Base-by-base conservation (phyloP, 2,113 vertebrate species). In the Tor tambroides region DNA sequence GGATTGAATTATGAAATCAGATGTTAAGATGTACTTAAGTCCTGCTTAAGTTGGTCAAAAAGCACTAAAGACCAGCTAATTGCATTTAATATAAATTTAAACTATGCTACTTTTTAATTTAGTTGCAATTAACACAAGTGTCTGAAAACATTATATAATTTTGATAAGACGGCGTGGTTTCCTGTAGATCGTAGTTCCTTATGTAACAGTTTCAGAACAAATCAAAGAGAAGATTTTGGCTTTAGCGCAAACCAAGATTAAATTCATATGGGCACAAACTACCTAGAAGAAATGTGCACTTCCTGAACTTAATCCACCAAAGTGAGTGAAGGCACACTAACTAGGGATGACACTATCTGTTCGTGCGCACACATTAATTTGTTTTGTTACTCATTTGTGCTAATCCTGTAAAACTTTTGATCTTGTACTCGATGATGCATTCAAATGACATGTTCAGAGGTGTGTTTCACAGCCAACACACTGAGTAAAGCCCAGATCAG, bases 401-500 rank as follows among this genome's bases (percentile, higher is more conserved):
- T 83, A 83, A 83, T 83, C 81, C 65, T 35, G 43, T 56, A 72
- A 46, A 83, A 82, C 81, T 72, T 72, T 83, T 83, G 46, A 72
- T 83, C 81, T 83, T 54, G 81, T n/a, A 8, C 63, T 38, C 46
- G 61, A 71, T 83, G 74, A 43, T 67, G 54, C 35, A 46, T 69
- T 82, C 41, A 81, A n/a, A 41, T 51, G 30, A 65, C 41, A 82
- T 35, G 81, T 78, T 78, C 87, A 61, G 61, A 79, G 32, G 74
- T 83, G 12, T 59, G 87, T 79, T 86, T 86, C 49, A n/a, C 75
- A 85, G 87, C 77, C 77, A 84, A 63, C 38, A n/a, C 79, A 71
- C 79, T 28, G 69, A 11, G 86, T 77, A 83, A 87, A 83, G 69
- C 80, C 32, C 11, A 79, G 85, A 83, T 88, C 84, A 86, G 46